Conservation (phyloP, 2,797 vertebrate genomes). For the Etheostoma nigrum region DNA sequence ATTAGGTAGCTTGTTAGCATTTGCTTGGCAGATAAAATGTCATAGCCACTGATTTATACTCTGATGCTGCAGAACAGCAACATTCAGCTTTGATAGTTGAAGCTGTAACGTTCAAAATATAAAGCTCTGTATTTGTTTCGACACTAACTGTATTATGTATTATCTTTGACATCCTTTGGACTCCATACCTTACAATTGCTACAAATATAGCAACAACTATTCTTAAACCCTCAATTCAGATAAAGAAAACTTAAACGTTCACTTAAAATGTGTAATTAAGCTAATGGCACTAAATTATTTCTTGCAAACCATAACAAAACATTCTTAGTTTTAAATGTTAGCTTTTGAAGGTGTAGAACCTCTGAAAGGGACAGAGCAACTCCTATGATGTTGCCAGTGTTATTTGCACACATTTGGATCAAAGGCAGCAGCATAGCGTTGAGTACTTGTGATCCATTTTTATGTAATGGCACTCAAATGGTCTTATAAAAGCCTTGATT, state of each 20-base stretch:
- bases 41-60: background rate
- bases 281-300: background rate
- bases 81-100: no score
- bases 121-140: background rate
- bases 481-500: conserved; percentile 42
- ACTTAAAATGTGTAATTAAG: background rate
- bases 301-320: background rate
- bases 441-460: conserved; percentile 34
- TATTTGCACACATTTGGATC: conserved; percentile 25
- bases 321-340: background rate
- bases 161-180: background rate
- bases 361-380: conserved; percentile 6
- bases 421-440: conserved; percentile 37
- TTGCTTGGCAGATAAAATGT: background rate
- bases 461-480: conserved; percentile 32
- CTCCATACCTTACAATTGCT: background rate
- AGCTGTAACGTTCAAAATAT: no score
- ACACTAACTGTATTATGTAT: background rate
- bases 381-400: conserved; percentile 10
- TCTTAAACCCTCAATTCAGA: background rate
- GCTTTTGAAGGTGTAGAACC: background rate
- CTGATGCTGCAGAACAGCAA: background rate
- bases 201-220: background rate
- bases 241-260: background rate
- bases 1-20: background rate